Evolutionary conservation across 1,140 invertebrate species (phyloP).

Genomic region (Drosophila serrata): DNA sequence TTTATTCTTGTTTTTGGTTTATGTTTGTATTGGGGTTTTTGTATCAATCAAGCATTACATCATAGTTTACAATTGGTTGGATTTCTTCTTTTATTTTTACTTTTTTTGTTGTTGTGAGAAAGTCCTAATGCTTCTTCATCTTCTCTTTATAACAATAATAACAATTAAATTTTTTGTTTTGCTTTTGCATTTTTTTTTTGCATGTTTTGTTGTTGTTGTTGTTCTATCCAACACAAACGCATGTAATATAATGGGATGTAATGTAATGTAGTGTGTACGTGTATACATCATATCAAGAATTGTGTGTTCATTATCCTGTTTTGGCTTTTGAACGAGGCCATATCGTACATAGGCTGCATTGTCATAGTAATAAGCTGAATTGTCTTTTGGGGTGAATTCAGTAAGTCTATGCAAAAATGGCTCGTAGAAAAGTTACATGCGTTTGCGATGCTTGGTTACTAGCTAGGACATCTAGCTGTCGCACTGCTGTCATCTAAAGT

Average conservation of each 20-base stretch:
- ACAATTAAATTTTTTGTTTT: conserved; percentile 45
- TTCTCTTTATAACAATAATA: conserved; percentile 51
- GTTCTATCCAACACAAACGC: conserved; percentile 62
- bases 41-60: conserved; percentile 63
- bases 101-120: conserved; percentile 24
- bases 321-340: conserved; percentile 69
- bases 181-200: conserved; percentile 19
- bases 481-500: not conserved
- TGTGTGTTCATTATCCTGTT: conserved; percentile 27
- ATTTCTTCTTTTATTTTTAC: conserved; percentile 46
- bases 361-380: conserved; percentile 32
- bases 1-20: conserved; percentile 49
- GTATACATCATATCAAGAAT: conserved; percentile 13
- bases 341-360: conserved; percentile 49
- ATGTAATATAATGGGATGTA: conserved; percentile 58
- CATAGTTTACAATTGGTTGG: conserved; percentile 58
- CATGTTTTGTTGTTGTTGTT: conserved; percentile 9
- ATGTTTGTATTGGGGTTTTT: conserved; percentile 37
- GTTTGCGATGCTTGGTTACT: conserved; percentile 54
- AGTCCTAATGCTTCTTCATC: conserved; percentile 32
- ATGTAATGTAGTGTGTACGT: conserved; percentile 1
- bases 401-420: conserved; percentile 64
- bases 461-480: not conserved
- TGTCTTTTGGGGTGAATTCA: conserved; percentile 26
- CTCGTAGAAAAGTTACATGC: conserved; percentile 79